Percentiles rank a stretch among this genome's conserved stretches.
These are phyloP conservation scores for Ischnus inquisitorius DNA, from an alignment of 2,888 invertebrate species.

Conservation along the genomic window DNA sequence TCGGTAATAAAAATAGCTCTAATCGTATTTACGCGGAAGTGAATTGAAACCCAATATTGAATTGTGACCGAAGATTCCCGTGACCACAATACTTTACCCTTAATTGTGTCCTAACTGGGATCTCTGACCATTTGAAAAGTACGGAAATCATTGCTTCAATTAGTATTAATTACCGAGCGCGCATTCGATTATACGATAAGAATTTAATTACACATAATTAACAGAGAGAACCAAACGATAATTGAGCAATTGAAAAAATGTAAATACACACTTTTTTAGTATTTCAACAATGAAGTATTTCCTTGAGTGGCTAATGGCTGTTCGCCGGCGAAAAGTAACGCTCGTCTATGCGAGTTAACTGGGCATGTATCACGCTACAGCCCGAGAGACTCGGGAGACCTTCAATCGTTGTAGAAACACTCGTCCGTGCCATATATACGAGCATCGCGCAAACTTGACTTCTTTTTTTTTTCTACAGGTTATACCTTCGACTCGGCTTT, in stretches of 20 bases:
- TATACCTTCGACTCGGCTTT: slow-evolving; percentile 3
- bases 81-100: no score
- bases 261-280: neutral
- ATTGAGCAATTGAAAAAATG: neutral
- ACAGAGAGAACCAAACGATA: neutral
- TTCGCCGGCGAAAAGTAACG: neutral
- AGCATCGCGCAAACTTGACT: slow-evolving; percentile 20
- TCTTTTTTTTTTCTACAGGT: slow-evolving; percentile 20
- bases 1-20: no score
- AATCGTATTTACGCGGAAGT: no score
- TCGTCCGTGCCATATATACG: slow-evolving; percentile 19
- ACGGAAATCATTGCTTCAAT: neutral
- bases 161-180: neutral
- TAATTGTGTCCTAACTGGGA: no score
- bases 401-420: slow-evolving; percentile 51
- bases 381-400: slow-evolving; percentile 8
- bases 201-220: neutral
- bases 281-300: neutral
- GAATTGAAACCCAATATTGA: neutral
- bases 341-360: slow-evolving; percentile 30
- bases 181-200: neutral
- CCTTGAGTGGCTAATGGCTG: neutral
- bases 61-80: neutral
- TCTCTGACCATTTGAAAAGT: no score
- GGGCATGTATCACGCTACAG: slow-evolving; percentile 45